Evolutionary conservation across 2,888 invertebrate genomes (phyloP).

Genomic region (Synergus umbraculus): DNA sequence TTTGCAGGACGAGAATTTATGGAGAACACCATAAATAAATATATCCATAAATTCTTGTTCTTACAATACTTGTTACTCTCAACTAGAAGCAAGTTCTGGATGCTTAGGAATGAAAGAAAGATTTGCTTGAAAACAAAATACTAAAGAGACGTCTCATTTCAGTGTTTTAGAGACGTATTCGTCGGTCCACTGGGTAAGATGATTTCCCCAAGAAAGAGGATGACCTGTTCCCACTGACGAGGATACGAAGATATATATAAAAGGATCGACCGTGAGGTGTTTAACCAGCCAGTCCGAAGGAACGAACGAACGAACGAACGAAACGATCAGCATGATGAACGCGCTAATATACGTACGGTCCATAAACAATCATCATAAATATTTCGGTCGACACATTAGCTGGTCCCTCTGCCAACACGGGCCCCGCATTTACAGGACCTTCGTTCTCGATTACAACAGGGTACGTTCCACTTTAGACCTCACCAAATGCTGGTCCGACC

Average conservation of each 20-base stretch:
- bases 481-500: background rate
- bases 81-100: conserved; percentile 3
- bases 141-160: conserved; percentile 25
- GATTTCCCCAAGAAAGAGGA: conserved; percentile 26
- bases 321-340: conserved; percentile 62
- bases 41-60: conserved; percentile 23
- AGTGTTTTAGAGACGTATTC: conserved; percentile 27
- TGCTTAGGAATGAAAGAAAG: background rate
- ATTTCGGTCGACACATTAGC: conserved; percentile 76
- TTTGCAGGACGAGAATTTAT: background rate
- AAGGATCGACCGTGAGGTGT: conserved; percentile 47
- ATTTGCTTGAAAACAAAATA: conserved; percentile 17
- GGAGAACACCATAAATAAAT: conserved; percentile 13
- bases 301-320: conserved; percentile 49
- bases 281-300: conserved; percentile 55
- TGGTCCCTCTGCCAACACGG: conserved; percentile 65
- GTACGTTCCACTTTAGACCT: conserved; percentile 38
- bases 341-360: conserved; percentile 75
- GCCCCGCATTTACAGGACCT: conserved; percentile 46
- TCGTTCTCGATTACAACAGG: conserved; percentile 45
- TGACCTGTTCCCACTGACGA: conserved; percentile 36
- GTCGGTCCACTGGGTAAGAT: conserved; percentile 25
- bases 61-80: conserved; percentile 23
- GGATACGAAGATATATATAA: conserved; percentile 22
- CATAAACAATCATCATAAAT: conserved; percentile 77